A percentile compares a stretch with the other conserved stretches of the same genome.
Conservation (phyloP, 2,113 vertebrate species). For the Coracopsis vasa region DNA sequence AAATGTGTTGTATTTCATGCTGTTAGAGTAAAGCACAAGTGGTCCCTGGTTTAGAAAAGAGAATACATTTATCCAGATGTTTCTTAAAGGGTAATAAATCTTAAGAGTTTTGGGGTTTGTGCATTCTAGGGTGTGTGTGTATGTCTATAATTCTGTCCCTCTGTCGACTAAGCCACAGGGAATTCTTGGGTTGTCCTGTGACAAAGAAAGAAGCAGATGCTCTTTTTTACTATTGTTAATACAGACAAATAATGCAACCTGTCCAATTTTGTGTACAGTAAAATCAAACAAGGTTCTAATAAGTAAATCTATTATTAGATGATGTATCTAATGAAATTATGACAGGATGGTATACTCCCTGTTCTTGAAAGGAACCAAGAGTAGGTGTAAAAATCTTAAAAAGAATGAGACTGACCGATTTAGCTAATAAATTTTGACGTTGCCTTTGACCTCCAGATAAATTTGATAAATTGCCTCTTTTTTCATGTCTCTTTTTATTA, state of each 20-base stretch:
- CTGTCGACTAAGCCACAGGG: not conserved
- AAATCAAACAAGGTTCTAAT: not conserved
- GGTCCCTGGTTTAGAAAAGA: not conserved
- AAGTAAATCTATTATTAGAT: not conserved
- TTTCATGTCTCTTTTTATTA: not conserved
- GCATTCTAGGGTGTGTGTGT: accelerated
- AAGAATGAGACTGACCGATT: not conserved
- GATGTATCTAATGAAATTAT: not conserved
- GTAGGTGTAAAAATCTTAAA: not conserved
- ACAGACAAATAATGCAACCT: not conserved
- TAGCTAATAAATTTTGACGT: not conserved
- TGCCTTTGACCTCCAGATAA: not conserved
- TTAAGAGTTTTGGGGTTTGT: not conserved
- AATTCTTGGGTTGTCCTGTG: not conserved
- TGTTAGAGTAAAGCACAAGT: not conserved
- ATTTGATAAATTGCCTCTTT: not conserved
- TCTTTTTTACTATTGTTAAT: not conserved
- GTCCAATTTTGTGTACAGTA: not conserved
- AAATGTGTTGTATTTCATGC: not conserved
- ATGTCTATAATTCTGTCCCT: not conserved
- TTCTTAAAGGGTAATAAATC: not conserved
- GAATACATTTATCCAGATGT: not conserved
- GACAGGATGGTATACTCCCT: not conserved
- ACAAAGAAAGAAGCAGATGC: not conserved
- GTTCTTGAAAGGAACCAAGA: not conserved